Evolutionary conservation across 2,797 vertebrate genomes (phyloP), one percentile per base, ranked within the genome.

Genomic region (Schizopygopsis malacanthus): DNA sequence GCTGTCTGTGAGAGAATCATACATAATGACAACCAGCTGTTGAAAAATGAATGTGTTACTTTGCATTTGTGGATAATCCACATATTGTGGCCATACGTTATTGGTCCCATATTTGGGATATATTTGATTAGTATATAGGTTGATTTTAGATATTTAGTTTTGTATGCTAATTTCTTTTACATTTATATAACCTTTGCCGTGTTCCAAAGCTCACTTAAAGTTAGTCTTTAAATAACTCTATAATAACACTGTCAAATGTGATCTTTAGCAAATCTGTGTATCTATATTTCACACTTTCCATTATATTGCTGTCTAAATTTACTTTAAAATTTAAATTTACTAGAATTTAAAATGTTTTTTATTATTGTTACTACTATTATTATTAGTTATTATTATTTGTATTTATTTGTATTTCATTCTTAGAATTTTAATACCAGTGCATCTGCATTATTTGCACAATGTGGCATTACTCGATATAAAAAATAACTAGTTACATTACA

Each of bases 11-110:
- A 79, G 37, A 45, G 22, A 43, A 79, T 79, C 77, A 79, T 79
- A 59, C 20, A 43, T 59, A 79, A 63, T 63, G 56, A 79, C 1
- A 22, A 79, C 39, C 77, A 79, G 77, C 56, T 79, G 41, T 65
- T 61, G 59, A 80, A 67, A 67, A 80, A 80, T 80, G 16, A 18
- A 77, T 56, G 47, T 20, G 73, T 22, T 56, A 39, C 33, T 39
- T 37, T 77, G 33, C 11, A 56, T 13, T 22, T 56, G 11, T 6
- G 11, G 73, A 77, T 77, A 77, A 56, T 39, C 33, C 11, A 4
- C 33, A 22, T 13, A 56, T 77, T 77, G 50, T 54, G 33, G 33
- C 20, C 6, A 22, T 56, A 15, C 1, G 5, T 70, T 41, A 41
- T 22, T 39, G 37, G 37, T 41, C 2, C 4, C 18, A 22, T 10